These are phyloP conservation scores for Plusia festucae DNA, from an alignment of 2,888 invertebrate species.

Conservation along the genomic window DNA sequence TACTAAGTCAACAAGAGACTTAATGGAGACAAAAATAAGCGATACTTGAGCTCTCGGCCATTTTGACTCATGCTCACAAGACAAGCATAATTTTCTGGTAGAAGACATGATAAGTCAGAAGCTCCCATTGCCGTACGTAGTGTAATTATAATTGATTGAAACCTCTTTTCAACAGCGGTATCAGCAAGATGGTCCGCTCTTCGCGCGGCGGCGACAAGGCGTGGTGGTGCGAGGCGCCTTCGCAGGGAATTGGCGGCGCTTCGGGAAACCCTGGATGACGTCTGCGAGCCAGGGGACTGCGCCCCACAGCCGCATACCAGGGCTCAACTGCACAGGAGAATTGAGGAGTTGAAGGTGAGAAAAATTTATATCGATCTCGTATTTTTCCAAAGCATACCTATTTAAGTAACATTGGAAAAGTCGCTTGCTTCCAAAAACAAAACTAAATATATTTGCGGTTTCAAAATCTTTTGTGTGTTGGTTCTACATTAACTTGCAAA, in stretches of 20 bases:
- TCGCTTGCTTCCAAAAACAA: too few relatives aligned
- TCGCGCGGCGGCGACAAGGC: constrained; percentile 83
- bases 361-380: too few relatives aligned
- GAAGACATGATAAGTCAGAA: neutral
- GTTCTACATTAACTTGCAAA: neutral
- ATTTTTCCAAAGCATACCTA: too few relatives aligned
- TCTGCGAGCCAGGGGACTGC: constrained; percentile 90
- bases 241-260: constrained; percentile 91
- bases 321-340: constrained; percentile 83
- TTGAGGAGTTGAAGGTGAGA: constrained; percentile 83
- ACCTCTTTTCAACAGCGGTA: constrained; percentile 70
- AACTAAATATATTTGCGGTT: neutral
- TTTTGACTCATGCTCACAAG: neutral
- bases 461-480: neutral
- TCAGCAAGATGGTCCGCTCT: constrained; percentile 87
- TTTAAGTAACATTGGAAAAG: too few relatives aligned
- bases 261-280: constrained; percentile 89
- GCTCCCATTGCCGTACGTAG: neutral
- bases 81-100: too few relatives aligned
- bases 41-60: too few relatives aligned
- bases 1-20: neutral
- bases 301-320: constrained; percentile 87
- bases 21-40: too few relatives aligned
- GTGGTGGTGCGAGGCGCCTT: constrained; percentile 84
- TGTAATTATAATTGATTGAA: constrained; percentile 4